phyloP scores from a whole-genome alignment of 2,888 invertebrate species.

The Disparrhopalites patrizii region DNA sequence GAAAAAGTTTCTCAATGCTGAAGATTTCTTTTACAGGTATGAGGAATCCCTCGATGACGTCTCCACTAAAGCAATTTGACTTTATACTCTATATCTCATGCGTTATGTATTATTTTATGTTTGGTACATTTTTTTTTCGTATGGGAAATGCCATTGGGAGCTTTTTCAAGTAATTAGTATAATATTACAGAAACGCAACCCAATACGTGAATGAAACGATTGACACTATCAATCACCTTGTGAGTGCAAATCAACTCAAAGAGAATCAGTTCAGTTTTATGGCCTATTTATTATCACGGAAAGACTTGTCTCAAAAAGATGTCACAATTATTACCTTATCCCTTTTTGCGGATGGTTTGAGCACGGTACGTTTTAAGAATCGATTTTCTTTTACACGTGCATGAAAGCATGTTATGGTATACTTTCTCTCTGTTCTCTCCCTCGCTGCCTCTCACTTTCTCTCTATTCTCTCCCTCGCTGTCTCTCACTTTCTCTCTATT shows the following conservation, averaged over 20 bases:
- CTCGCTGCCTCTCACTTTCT: too few relatives aligned
- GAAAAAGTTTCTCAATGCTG: constrained; percentile 53
- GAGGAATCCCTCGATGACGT: too few relatives aligned
- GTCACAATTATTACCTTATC: constrained; percentile 55
- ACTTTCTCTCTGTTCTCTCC: too few relatives aligned
- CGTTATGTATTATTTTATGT: too few relatives aligned
- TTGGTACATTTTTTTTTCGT: too few relatives aligned
- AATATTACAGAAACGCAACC: constrained; percentile 46
- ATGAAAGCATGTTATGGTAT: too few relatives aligned
- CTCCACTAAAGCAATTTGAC: too few relatives aligned
- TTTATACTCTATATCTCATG: too few relatives aligned
- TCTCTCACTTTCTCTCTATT: too few relatives aligned
- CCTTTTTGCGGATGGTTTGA: constrained; percentile 56
- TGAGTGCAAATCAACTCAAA: constrained; percentile 49
- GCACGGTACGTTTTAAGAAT: constrained; percentile 52
- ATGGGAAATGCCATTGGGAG: too few relatives aligned
- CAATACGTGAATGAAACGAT: constrained; percentile 50
- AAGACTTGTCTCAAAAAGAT: constrained; percentile 54
- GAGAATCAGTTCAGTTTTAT: constrained; percentile 53
- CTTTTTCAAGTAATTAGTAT: too few relatives aligned
- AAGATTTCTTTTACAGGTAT: constrained; percentile 56
- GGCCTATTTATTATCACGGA: constrained; percentile 53
- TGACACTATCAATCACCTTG: constrained; percentile 49
- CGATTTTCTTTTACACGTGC: background rate
- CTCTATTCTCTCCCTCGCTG: too few relatives aligned